Base-by-base conservation (phyloP, 2,888 invertebrate species). In the Dryomyza anilis region DNA sequence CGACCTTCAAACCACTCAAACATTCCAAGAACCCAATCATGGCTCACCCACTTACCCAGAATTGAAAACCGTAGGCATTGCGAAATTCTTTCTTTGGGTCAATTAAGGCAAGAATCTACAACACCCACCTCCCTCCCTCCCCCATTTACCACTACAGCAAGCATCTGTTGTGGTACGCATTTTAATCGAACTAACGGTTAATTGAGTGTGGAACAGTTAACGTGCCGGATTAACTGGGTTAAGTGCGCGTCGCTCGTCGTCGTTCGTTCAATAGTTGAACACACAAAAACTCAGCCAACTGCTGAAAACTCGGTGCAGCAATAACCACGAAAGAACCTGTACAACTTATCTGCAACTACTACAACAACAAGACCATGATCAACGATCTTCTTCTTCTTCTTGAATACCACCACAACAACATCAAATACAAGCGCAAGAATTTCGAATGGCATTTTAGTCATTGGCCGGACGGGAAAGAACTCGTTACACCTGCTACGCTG, bases 131-230 rank as follows among this genome's bases (percentile, higher is more conserved):
- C n/a, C n/a, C n/a, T n/a, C n/a, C n/a, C n/a, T n/a, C n/a, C n/a
- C n/a, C n/a, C n/a, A n/a, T n/a, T n/a, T n/a, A n/a, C n/a, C n/a
- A n/a, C n/a, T n/a, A n/a, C n/a, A n/a, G n/a, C n/a, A n/a, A n/a
- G n/a, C n/a, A n/a, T n/a, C n/a, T n/a, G n/a, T n/a, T n/a, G n/a
- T n/a, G n/a, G n/a, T 39, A 75, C 73, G 74, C 73, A 76, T 78
- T 74, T 74, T 68, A 74, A 75, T 74, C 76, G 70, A 78, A 74
- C 69, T 74, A 77, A 78, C 78, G 74, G 78, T 23, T 48, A 14
- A 6, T 29, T 57, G 43, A 29, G 21, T 27, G 3, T 50, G n/a
- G 25, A 25, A 27, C 50, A 50, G 50, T 50, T 50, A 39, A 59
- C 27, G n/a, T n/a, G 48, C 64, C 58, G 59, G 63, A 48, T 67